phyloP scores from a whole-genome alignment of 2,888 invertebrate genomes.

The Phania funesta region DNA sequence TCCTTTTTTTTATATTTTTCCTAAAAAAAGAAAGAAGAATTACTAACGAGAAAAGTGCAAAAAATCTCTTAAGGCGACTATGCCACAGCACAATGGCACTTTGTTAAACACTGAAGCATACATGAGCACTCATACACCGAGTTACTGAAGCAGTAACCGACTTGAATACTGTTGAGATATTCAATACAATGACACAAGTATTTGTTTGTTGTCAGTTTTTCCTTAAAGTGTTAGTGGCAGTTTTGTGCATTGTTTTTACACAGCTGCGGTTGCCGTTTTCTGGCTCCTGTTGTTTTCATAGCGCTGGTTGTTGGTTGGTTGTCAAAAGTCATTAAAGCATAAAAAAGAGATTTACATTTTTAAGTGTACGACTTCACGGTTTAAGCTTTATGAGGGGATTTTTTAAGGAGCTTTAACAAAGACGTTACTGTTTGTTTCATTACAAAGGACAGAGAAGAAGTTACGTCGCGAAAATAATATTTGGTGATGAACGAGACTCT shows the following conservation, averaged over 20 bases:
- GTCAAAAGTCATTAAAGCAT: conserved; percentile 36
- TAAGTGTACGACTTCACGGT: conserved; percentile 1
- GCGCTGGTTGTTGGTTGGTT: not conserved
- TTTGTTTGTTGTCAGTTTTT: conserved; percentile 34
- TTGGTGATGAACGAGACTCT: too few species aligned
- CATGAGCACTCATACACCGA: not conserved
- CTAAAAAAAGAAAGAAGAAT: not conserved
- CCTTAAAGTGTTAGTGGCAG: conserved; percentile 18
- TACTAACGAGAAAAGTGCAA: not conserved
- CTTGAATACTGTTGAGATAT: conserved; percentile 17
- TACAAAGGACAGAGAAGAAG: too few species aligned
- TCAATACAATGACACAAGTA: not conserved
- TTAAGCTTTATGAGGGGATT: not conserved
- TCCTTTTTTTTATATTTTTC: not conserved
- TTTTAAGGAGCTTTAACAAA: conserved; percentile 6
- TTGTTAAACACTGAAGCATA: conserved; percentile 3
- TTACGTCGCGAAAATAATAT: too few species aligned
- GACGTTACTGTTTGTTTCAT: not conserved
- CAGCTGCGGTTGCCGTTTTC: conserved; percentile 13
- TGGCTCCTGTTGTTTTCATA: not conserved
- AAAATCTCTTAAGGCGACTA: conserved; percentile 13
- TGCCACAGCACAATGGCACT: conserved; percentile 43
- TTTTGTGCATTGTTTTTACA: conserved; percentile 19
- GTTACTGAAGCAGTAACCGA: not conserved
- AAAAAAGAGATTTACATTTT: conserved; percentile 36